Conservation (phyloP, 1,140 invertebrate genomes). For the Bombus breviceps region DNA sequence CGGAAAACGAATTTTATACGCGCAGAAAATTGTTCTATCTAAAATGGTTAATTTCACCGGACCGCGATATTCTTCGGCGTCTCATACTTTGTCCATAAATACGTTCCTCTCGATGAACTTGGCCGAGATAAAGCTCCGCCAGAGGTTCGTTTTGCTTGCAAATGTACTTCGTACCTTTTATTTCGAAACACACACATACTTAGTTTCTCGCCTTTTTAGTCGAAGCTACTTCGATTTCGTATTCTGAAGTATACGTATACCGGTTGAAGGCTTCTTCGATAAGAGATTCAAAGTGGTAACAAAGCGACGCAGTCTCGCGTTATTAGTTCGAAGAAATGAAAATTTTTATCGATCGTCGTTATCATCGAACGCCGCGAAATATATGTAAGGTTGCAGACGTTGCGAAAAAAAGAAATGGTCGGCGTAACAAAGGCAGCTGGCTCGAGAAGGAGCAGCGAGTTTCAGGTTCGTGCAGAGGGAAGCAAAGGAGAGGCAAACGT, state of each 20-base stretch:
- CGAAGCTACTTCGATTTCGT: background rate
- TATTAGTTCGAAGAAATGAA: background rate
- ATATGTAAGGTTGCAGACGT: too few species aligned
- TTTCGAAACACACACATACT: background rate
- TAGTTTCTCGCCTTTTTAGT: background rate
- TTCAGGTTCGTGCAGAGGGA: background rate
- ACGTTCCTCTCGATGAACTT: conserved; percentile 14
- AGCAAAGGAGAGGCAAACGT: conserved; percentile 2
- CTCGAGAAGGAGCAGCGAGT: background rate
- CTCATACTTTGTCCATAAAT: conserved; percentile 15
- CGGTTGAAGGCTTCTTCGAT: background rate
- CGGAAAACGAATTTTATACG: conserved; percentile 45
- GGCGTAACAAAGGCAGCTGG: conserved; percentile 48
- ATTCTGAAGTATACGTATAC: background rate
- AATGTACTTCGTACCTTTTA: background rate
- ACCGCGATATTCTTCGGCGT: conserved; percentile 16
- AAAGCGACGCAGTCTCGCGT: background rate
- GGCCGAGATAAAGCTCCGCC: conserved; percentile 23
- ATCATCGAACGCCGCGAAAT: background rate
- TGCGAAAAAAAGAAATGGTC: background rate
- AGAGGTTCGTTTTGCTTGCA: too few species aligned
- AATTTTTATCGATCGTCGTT: background rate
- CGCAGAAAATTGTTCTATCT: conserved; percentile 49
- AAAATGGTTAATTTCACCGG: conserved; percentile 39
- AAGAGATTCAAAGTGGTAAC: background rate